Conservation (phyloP, 2,113 vertebrate species). For the Thunnus maccoyii region DNA sequence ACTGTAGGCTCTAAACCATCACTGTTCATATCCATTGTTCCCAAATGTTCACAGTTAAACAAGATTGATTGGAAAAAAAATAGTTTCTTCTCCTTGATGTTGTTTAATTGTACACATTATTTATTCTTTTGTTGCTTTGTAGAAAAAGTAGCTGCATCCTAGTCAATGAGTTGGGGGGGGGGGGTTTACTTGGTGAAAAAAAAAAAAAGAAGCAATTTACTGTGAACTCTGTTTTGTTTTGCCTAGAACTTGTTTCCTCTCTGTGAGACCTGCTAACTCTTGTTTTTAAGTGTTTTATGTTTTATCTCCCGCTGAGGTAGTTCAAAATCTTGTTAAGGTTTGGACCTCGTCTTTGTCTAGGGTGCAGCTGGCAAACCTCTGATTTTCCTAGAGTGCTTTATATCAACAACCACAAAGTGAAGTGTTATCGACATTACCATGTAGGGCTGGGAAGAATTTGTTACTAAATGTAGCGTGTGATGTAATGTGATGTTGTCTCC, state of each 20-base stretch:
- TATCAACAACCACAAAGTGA: constrained; percentile 74
- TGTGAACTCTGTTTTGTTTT: constrained; percentile 77
- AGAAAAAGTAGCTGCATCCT: constrained; percentile 86
- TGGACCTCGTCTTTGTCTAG: constrained; percentile 86
- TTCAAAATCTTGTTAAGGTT: constrained; percentile 50
- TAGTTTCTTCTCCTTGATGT: constrained; percentile 67
- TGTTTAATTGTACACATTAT: constrained; percentile 82
- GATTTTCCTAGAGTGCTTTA: constrained; percentile 93
- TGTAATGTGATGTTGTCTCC: constrained; percentile 86
- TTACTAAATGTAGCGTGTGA: constrained; percentile 89
- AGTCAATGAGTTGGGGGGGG: constrained; percentile 85
- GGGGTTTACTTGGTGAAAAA: constrained; percentile 72
- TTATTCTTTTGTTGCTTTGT: constrained; percentile 72
- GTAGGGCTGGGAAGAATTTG: constrained; percentile 90
- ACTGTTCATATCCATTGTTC: constrained; percentile 86
- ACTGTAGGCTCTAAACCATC: constrained; percentile 84
- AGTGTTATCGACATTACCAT: constrained; percentile 90
- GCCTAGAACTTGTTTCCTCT: constrained; percentile 60
- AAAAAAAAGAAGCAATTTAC: constrained; percentile 56
- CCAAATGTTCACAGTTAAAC: constrained; percentile 84
- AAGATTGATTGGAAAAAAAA: constrained; percentile 75
- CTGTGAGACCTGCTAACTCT: constrained; percentile 53
- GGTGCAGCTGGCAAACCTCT: constrained; percentile 87
- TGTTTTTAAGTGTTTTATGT: constrained; percentile 80
- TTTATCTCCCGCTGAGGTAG: constrained; percentile 64